Evolutionary conservation across 2,797 vertebrate species (phyloP).

Genomic region (Neopelma chrysocephalum): DNA sequence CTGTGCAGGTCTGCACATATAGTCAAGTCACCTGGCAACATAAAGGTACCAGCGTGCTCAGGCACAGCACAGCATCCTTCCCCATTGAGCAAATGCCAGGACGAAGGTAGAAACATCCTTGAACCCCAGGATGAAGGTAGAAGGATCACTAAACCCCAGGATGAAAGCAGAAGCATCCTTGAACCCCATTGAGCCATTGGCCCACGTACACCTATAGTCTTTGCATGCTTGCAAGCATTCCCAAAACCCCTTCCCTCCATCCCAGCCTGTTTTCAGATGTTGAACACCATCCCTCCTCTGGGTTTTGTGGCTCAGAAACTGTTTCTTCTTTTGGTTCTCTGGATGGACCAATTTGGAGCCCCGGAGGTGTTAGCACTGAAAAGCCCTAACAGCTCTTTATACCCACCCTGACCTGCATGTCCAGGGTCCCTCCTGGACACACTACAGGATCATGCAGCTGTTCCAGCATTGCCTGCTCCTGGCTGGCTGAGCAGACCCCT

Average conservation of each 20-base stretch:
- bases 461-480: neutral
- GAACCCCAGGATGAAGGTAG: no score
- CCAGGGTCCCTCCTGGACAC: accelerated
- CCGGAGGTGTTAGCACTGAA: accelerated
- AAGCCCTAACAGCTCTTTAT: neutral
- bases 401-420: no score
- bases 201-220: neutral
- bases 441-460: neutral
- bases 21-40: neutral
- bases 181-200: accelerated
- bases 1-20: accelerated
- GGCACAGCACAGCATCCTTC: neutral
- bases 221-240: neutral
- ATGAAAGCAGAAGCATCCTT: neutral
- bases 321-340: neutral
- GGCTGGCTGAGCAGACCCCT: accelerated
- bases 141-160: neutral
- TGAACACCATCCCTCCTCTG: no score
- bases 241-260: neutral
- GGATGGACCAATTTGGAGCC: accelerated
- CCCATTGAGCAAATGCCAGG: neutral
- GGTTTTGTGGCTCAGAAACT: neutral
- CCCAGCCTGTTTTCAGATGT: neutral
- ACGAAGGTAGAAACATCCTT: neutral
- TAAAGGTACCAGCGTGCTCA: accelerated